Conservation (phyloP, 2,888 invertebrate species). For the Parthenolecanium corni region DNA sequence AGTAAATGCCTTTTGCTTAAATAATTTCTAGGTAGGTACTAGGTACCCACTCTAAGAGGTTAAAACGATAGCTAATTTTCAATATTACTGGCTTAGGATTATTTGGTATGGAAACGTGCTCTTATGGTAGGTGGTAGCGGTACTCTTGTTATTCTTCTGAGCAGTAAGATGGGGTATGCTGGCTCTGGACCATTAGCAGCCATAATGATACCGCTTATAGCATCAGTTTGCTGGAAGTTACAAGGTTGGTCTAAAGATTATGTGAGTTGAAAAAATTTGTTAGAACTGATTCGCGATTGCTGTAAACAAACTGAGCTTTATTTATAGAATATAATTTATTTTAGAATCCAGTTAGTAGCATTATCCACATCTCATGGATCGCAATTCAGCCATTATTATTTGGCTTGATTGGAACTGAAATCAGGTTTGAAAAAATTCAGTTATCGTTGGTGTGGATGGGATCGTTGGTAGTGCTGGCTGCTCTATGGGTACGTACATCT, state of each 20-base stretch:
- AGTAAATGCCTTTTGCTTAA: slow-evolving; percentile 34
- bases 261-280: slow-evolving; percentile 1
- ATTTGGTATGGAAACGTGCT: slow-evolving; percentile 32
- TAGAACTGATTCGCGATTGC: too few species aligned
- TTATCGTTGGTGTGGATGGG: background rate
- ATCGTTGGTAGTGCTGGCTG: background rate
- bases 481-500: background rate
- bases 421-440: slow-evolving; percentile 44
- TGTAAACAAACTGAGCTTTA: too few species aligned
- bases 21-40: too few species aligned
- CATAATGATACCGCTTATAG: slow-evolving; percentile 46
- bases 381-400: slow-evolving; percentile 65
- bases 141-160: slow-evolving; percentile 51
- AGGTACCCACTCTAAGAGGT: too few species aligned
- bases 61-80: too few species aligned
- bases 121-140: slow-evolving; percentile 49
- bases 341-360: slow-evolving; percentile 43
- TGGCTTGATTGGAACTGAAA: slow-evolving; percentile 64
- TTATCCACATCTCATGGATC: slow-evolving; percentile 45
- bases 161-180: slow-evolving; percentile 47
- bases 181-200: slow-evolving; percentile 52
- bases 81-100: too few species aligned
- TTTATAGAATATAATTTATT: too few species aligned
- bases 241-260: slow-evolving; percentile 4
- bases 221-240: slow-evolving; percentile 44